Evolutionary conservation across 2,888 invertebrate species (phyloP).

Genomic region (Polymixis lichenea): DNA sequence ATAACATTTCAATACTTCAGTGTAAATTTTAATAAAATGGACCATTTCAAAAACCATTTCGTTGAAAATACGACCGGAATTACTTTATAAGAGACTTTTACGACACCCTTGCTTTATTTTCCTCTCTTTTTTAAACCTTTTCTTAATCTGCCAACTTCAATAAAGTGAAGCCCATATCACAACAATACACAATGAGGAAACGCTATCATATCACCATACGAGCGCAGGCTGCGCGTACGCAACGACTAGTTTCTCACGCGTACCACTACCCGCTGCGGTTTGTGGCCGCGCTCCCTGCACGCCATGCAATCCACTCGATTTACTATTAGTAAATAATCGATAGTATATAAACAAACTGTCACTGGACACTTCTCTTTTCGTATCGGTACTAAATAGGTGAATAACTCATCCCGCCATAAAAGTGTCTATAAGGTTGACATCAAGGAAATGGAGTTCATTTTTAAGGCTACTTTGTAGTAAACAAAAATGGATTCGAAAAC

Average conservation of each 20-base stretch:
- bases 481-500: background rate
- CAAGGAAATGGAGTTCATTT: background rate
- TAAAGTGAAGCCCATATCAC: background rate
- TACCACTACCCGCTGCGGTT: conserved; percentile 65
- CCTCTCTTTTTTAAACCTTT: background rate
- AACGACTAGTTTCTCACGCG: conserved; percentile 67
- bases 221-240: conserved; percentile 34
- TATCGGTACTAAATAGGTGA: no score
- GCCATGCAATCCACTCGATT: conserved; percentile 50
- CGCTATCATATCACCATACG: conserved; percentile 41
- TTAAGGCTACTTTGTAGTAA: background rate
- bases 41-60: conserved; percentile 35
- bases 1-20: conserved; percentile 48
- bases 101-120: conserved; percentile 20
- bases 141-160: background rate
- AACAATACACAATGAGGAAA: conserved; percentile 50
- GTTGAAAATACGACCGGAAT: conserved; percentile 27
- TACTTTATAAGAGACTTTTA: conserved; percentile 30
- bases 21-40: conserved; percentile 34
- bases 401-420: background rate
- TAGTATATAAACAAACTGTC: conserved; percentile 24
- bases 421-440: background rate
- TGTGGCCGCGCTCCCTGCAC: conserved; percentile 54
- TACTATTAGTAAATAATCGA: conserved; percentile 43
- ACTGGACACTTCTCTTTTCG: background rate